phyloP scores from a whole-genome alignment of 2,888 invertebrate genomes.

The Erebia epiphron region DNA sequence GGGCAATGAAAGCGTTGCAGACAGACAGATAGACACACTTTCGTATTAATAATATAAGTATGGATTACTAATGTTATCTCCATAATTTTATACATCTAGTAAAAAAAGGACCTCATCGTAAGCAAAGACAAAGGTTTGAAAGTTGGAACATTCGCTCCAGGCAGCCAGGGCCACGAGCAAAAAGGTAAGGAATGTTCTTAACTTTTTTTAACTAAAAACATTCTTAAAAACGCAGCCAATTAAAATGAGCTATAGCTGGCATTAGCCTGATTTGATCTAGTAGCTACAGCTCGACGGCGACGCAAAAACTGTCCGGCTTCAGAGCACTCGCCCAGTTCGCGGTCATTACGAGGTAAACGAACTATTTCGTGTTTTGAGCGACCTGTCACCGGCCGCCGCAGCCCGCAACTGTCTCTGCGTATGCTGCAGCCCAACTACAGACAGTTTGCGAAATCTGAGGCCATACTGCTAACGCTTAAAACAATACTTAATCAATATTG shows the following conservation, averaged over 20 bases:
- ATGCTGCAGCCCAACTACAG: not conserved
- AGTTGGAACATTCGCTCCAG: not conserved
- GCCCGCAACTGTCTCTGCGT: not conserved
- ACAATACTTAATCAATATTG: too few species aligned
- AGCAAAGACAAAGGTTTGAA: not conserved
- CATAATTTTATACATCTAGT: too few species aligned
- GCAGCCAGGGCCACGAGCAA: not conserved
- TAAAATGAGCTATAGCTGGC: conserved; percentile 29
- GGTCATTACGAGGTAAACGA: conserved; percentile 45
- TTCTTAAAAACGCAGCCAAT: conserved; percentile 19
- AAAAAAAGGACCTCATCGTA: too few species aligned
- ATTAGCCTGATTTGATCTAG: conserved; percentile 28
- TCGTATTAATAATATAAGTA: too few species aligned
- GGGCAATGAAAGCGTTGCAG: too few species aligned
- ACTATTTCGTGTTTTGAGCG: conserved; percentile 33
- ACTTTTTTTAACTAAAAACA: not conserved
- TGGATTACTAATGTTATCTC: too few species aligned
- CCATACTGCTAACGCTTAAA: not conserved
- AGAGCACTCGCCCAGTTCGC: conserved; percentile 41
- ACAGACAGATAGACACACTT: too few species aligned
- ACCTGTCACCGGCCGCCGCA: not conserved
- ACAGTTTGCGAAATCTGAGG: not conserved
- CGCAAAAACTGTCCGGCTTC: conserved; percentile 34
- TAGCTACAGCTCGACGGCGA: conserved; percentile 7
- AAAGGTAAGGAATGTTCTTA: conserved; percentile 3